Base-by-base conservation (phyloP, 2,113 vertebrate genomes). In the Ibidorhyncha struthersii region DNA sequence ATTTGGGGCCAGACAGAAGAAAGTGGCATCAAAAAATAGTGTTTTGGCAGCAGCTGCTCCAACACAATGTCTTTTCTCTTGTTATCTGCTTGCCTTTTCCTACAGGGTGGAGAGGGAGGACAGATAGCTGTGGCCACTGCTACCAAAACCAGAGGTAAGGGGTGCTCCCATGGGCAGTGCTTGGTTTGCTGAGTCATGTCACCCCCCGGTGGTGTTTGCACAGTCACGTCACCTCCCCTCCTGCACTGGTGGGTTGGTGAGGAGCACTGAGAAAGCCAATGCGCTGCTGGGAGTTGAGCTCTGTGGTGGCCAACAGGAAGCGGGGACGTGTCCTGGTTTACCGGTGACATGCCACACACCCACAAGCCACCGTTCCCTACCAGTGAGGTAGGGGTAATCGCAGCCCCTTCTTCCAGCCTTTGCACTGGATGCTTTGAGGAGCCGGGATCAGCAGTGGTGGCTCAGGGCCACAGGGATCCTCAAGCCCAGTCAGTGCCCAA, bases 401-500 rank as follows among this genome's bases (percentile, higher is more conserved):
- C 45, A 80, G 3, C 8, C 27, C 25, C 25, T 52, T 70, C 73
- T 58, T 63, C 79, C 84, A 88, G 50, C 34, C 26, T 85, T 71
- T 27, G 12, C 2, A 2, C 26, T 67, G 23, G 27, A 23, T 47
- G n/a, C 43, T 67, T 49, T 59, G 73, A 65, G 79, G 29, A 69
- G 16, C 66, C 58, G 34, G 8, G 12, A 58, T 43, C 34, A 41
- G 49, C 47, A 62, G n/a, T 38, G 11, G 15, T 63, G 55, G 29
- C 34, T 36, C 4, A 1, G 55, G 6, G 43, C 43, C 55, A 34
- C 0, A 0, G 22, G 50, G 36, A 53, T 14, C 11, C 38, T 29
- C 3, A 9, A 40, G 21, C 10, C 23, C 0, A 0, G 5, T 43
- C 6, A 3, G 59, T 30, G 32, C 19, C 47, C 1, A 3, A 5